Evolutionary conservation across 2,113 vertebrate genomes (phyloP).

Genomic region (Sebastes schlegelii): DNA sequence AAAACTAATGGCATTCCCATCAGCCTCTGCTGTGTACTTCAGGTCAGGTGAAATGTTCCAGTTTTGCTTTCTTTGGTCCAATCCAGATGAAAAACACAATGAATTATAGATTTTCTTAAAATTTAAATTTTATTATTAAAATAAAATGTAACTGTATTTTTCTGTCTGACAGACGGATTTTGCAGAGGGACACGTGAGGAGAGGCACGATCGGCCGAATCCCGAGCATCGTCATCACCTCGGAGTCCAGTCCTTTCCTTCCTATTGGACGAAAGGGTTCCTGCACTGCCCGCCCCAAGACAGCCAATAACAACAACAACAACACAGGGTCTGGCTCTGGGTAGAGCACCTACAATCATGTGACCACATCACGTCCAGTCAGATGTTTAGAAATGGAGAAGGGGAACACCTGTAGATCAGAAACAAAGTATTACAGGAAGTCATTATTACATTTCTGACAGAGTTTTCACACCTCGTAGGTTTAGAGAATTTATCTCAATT

Average conservation of each 20-base stretch:
- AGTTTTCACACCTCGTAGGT: neutral
- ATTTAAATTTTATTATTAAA: neutral
- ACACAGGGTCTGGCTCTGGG: slow-evolving; percentile 50
- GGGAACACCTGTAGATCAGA: neutral
- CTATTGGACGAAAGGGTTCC: slow-evolving; percentile 61
- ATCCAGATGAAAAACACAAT: neutral
- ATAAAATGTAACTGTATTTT: neutral
- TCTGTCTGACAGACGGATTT: slow-evolving; percentile 59
- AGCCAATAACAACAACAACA: slow-evolving; percentile 17
- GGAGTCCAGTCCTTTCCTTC: slow-evolving; percentile 78
- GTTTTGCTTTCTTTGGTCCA: neutral
- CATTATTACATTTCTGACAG: neutral
- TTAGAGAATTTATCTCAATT: neutral
- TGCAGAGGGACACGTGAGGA: slow-evolving; percentile 49
- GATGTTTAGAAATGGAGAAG: slow-evolving; percentile 1
- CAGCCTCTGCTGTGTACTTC: neutral
- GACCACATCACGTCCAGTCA: slow-evolving; percentile 14
- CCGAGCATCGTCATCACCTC: slow-evolving; percentile 83
- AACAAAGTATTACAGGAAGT: neutral
- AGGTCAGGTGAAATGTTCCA: no score
- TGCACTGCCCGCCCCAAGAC: slow-evolving; percentile 32
- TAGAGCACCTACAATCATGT: slow-evolving; percentile 41
- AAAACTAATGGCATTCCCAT: neutral
- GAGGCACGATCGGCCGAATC: slow-evolving; percentile 69
- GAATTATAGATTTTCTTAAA: no score